A percentile compares a stretch with the other conserved stretches of the same genome.
These are phyloP conservation scores for Octodon degus DNA, from an alignment of 2,113 vertebrate genomes.

Conservation along the genomic window DNA sequence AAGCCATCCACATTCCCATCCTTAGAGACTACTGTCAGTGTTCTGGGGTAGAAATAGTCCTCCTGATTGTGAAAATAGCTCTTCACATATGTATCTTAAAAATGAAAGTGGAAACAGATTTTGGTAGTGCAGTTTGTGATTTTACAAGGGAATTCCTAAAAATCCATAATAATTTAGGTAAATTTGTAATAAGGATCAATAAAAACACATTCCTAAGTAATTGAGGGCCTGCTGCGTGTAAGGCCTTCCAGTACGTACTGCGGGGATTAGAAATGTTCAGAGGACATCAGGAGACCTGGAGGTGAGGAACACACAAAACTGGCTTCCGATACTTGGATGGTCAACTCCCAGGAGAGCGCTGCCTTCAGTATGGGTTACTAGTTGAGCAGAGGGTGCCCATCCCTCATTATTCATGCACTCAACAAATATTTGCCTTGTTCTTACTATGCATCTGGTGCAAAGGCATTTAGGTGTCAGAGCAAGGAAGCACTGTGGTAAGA, in stretches of 20 bases:
- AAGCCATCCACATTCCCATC: background rate
- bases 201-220: background rate
- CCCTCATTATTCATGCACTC: background rate
- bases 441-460: background rate
- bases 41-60: background rate
- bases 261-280: background rate
- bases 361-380: background rate
- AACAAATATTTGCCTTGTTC: background rate
- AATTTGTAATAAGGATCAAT: constrained; percentile 11
- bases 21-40: background rate
- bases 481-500: background rate
- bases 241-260: background rate
- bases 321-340: background rate
- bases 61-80: constrained; percentile 7
- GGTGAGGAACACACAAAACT: background rate
- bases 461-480: background rate
- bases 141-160: background rate
- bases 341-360: background rate
- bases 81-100: constrained; percentile 30
- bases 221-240: background rate
- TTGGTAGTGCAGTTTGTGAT: background rate
- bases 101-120: constrained; percentile 47
- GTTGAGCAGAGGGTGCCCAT: background rate
- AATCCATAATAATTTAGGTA: background rate
- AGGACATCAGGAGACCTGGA: background rate